These are phyloP conservation scores for Ceratina calcarata DNA, from an alignment of 1,140 invertebrate species.

Conservation along the genomic window DNA sequence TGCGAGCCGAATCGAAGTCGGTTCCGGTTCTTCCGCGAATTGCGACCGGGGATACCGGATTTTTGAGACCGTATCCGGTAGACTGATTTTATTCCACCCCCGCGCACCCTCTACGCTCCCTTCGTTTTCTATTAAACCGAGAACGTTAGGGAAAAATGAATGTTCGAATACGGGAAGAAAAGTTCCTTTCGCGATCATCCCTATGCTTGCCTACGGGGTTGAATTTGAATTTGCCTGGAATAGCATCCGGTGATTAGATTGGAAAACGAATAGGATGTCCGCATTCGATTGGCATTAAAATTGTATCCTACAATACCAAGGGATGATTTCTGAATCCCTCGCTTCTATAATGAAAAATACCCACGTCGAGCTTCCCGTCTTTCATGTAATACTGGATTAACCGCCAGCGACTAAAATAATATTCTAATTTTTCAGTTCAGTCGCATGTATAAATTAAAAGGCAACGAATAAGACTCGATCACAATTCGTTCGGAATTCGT, in stretches of 20 bases:
- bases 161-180: slow-evolving; percentile 9
- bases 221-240: neutral
- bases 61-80: slow-evolving; percentile 31
- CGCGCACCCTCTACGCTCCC: too few species aligned
- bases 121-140: slow-evolving; percentile 20
- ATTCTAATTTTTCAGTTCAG: too few species aligned
- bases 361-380: neutral
- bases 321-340: neutral
- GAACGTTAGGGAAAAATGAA: slow-evolving; percentile 36
- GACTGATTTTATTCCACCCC: slow-evolving; percentile 33
- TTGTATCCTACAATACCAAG: too few species aligned
- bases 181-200: neutral
- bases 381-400: too few species aligned
- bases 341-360: neutral
- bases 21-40: slow-evolving; percentile 29
- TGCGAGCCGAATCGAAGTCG: slow-evolving; percentile 25
- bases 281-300: too few species aligned
- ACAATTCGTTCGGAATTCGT: neutral
- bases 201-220: neutral
- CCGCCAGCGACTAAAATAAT: too few species aligned
- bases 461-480: slow-evolving; percentile 5
- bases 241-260: slow-evolving; percentile 5
- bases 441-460: too few species aligned
- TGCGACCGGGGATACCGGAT: slow-evolving; percentile 9
- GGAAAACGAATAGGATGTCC: too few species aligned